phyloP scores from a whole-genome alignment of 2,888 invertebrate species.

The Lamproptera curius region DNA sequence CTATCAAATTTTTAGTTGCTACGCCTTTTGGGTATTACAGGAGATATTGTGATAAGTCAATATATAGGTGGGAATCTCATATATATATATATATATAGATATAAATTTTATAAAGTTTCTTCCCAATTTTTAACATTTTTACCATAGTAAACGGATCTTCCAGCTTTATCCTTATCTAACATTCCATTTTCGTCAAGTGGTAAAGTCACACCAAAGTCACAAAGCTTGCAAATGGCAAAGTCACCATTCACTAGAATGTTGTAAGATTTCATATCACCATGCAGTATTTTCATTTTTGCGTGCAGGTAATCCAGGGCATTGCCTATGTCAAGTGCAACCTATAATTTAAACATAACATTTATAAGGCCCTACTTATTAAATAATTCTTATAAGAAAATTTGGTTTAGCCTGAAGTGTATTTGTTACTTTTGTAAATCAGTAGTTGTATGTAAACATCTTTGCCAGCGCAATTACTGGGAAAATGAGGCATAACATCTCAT shows the following conservation, averaged over 20 bases:
- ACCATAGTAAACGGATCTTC: slow-evolving; percentile 80
- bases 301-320: slow-evolving; percentile 89
- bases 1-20: no score
- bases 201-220: slow-evolving; percentile 91
- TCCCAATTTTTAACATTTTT: slow-evolving; percentile 27
- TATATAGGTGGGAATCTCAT: no score
- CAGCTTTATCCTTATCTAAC: slow-evolving; percentile 73
- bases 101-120: no score
- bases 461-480: no score
- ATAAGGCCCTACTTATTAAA: slow-evolving; percentile 16
- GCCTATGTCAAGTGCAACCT: slow-evolving; percentile 82
- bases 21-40: no score
- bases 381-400: no score
- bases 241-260: slow-evolving; percentile 88
- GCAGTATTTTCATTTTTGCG: slow-evolving; percentile 82
- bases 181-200: slow-evolving; percentile 82
- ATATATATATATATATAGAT: no score
- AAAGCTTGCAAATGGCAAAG: slow-evolving; percentile 86
- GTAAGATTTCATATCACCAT: slow-evolving; percentile 91
- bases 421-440: no score
- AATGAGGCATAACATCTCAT: no score
- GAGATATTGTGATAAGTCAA: no score
- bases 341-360: slow-evolving; percentile 14
- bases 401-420: no score
- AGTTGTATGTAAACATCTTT: no score